These are phyloP conservation scores for Gymnodraco acuticeps DNA, from an alignment of 2,797 vertebrate genomes.

Conservation along the genomic window DNA sequence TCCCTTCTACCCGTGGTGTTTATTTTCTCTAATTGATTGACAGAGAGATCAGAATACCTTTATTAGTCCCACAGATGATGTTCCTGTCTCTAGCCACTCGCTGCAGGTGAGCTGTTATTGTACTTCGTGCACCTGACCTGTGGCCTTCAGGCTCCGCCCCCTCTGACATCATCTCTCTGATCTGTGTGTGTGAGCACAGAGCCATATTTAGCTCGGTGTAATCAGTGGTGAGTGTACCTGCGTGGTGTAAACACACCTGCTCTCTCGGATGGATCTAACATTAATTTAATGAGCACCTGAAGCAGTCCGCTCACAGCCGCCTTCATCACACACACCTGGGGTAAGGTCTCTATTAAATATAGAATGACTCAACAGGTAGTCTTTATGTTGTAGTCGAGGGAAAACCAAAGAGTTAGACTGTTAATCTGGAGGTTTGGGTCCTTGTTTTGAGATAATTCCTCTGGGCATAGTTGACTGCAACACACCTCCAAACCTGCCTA, in stretches of 20 bases:
- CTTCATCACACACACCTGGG: conserved; percentile 36
- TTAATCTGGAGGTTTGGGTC: conserved; percentile 22
- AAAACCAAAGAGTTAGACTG: not conserved
- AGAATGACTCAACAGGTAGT: not conserved
- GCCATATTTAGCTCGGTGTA: conserved; percentile 83
- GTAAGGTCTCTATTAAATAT: conserved; percentile 64
- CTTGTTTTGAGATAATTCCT: conserved; percentile 31
- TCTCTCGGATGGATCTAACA: conserved; percentile 66
- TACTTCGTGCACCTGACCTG: conserved; percentile 76
- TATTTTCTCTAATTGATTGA: too few relatives aligned
- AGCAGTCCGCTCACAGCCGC: conserved; percentile 42
- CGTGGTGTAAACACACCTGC: conserved; percentile 79
- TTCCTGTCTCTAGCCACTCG: too few relatives aligned
- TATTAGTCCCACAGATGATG: too few relatives aligned
- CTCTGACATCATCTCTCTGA: conserved; percentile 83
- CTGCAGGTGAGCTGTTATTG: conserved; percentile 11
- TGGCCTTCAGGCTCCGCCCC: conserved; percentile 72
- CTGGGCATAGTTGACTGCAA: conserved; percentile 49
- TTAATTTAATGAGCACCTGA: conserved; percentile 67
- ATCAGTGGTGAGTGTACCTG: conserved; percentile 78
- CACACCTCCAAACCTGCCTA: conserved; percentile 19
- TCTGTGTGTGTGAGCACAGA: conserved; percentile 83
- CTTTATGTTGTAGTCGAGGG: conserved; percentile 2
- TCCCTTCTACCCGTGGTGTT: too few relatives aligned
- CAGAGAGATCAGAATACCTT: too few relatives aligned